phyloP scores from a whole-genome alignment of 2,888 invertebrate genomes.

The Yponomeuta malinellus region DNA sequence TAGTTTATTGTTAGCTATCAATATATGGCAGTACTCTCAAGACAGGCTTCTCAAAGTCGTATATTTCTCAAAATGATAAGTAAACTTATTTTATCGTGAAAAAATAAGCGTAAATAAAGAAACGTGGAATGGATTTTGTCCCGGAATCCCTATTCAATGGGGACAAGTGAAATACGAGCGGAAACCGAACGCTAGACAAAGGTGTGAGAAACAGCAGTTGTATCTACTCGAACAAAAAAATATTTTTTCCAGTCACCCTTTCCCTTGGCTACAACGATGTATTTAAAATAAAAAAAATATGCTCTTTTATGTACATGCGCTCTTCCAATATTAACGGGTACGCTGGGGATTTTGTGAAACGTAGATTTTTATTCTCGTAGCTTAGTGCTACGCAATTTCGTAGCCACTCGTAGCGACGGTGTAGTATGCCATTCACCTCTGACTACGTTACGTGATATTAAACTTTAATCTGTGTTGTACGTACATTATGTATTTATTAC shows the following conservation, averaged over 20 bases:
- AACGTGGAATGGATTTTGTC: neutral
- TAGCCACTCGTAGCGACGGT: neutral
- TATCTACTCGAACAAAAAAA: conserved; percentile 31
- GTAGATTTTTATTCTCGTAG: neutral
- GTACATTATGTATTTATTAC: neutral
- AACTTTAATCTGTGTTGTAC: too few relatives aligned
- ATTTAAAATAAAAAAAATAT: neutral
- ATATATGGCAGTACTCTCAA: too few relatives aligned
- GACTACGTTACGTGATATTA: neutral
- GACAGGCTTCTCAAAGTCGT: too few relatives aligned
- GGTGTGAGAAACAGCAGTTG: conserved; percentile 39
- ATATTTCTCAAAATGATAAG: too few relatives aligned
- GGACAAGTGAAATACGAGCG: conserved; percentile 9
- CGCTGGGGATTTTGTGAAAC: neutral
- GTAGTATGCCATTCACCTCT: neutral
- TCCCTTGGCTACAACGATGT: neutral
- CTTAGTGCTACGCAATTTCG: neutral
- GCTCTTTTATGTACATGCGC: neutral
- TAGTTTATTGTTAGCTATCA: too few relatives aligned
- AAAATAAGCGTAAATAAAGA: neutral
- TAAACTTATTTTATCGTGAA: too few relatives aligned
- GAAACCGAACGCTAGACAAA: conserved; percentile 30
- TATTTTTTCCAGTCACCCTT: conserved; percentile 25
- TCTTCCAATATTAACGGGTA: neutral
- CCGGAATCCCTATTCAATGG: neutral